Evolutionary conservation across 1,140 invertebrate genomes (phyloP).

Genomic region (Tetranychus urticae): DNA sequence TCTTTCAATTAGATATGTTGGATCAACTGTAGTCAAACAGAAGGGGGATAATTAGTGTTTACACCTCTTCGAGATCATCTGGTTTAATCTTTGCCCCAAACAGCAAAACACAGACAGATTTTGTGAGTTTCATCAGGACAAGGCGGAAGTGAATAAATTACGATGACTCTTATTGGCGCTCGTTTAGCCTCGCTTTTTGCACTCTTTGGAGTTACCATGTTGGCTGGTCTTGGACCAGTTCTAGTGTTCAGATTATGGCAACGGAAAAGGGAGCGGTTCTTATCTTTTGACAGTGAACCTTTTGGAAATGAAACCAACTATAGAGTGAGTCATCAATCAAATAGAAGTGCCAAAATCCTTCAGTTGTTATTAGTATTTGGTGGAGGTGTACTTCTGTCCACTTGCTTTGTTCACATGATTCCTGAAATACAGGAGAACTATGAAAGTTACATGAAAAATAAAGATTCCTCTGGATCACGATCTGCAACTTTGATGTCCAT

Average conservation of each 20-base stretch:
- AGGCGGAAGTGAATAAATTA: too few relatives aligned
- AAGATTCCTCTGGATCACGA: background rate
- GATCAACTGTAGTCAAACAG: too few relatives aligned
- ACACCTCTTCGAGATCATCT: too few relatives aligned
- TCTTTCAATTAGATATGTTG: too few relatives aligned
- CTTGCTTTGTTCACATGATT: constrained; percentile 52
- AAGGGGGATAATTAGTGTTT: too few relatives aligned
- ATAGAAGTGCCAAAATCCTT: background rate
- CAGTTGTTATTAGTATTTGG: constrained; percentile 45
- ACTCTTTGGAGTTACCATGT: background rate
- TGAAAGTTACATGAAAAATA: background rate
- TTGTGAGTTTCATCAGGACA: too few relatives aligned
- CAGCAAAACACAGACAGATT: too few relatives aligned
- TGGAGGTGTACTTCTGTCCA: constrained; percentile 59
- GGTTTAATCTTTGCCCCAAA: too few relatives aligned
- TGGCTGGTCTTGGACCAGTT: background rate
- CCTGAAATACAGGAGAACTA: constrained; percentile 44
- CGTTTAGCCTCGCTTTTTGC: background rate
- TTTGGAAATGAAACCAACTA: too few relatives aligned
- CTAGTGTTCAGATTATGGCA: background rate
- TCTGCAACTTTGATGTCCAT: background rate
- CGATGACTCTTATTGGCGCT: background rate
- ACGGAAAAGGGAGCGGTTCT: background rate
- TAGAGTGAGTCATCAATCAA: background rate
- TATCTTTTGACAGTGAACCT: too few relatives aligned